phyloP scores from a whole-genome alignment of 2,797 vertebrate genomes.

The Silurus aristotelis region DNA sequence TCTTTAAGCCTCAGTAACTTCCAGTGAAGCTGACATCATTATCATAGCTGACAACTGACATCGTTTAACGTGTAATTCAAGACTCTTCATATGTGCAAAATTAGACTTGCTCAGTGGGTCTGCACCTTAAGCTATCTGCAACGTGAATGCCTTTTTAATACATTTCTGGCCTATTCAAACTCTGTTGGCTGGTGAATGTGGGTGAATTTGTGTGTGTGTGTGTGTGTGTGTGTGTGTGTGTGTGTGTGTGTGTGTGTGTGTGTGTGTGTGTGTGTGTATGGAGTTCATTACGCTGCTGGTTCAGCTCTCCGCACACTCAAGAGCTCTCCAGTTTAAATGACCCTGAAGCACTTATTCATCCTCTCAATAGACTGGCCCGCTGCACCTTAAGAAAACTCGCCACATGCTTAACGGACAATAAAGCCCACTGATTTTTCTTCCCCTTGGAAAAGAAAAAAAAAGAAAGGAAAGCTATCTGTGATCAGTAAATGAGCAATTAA shows the following conservation, averaged over 20 bases:
- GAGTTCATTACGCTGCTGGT: slow-evolving; percentile 60
- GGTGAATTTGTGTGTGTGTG: slow-evolving; percentile 34
- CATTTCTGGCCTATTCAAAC: slow-evolving; percentile 57
- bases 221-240: slow-evolving; percentile 5
- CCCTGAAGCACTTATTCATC: slow-evolving; percentile 64
- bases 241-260: slow-evolving; percentile 27
- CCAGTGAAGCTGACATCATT: slow-evolving; percentile 40
- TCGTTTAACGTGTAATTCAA: slow-evolving; percentile 35
- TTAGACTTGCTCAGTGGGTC: slow-evolving; percentile 36
- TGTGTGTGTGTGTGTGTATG: slow-evolving; percentile 23
- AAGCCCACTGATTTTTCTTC: slow-evolving; percentile 52
- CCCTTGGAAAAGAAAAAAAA: slow-evolving; percentile 42
- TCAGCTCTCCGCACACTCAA: slow-evolving; percentile 49
- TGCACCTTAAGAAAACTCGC: slow-evolving; percentile 56
- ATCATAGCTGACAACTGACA: slow-evolving; percentile 38
- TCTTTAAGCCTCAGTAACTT: slow-evolving; percentile 29
- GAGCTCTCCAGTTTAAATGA: slow-evolving; percentile 60
- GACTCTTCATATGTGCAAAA: slow-evolving; percentile 46
- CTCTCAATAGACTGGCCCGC: slow-evolving; percentile 54
- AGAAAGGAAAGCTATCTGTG: slow-evolving; percentile 49
- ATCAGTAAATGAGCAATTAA: slow-evolving; percentile 62
- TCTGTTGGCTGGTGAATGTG: slow-evolving; percentile 41
- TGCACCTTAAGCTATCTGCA: slow-evolving; percentile 43
- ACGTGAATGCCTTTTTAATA: slow-evolving; percentile 59
- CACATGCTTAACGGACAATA: slow-evolving; percentile 53